A percentile compares a stretch with the other conserved stretches of the same genome.
Conservation (phyloP, 2,888 invertebrate genomes). For the Chirona hameri region DNA sequence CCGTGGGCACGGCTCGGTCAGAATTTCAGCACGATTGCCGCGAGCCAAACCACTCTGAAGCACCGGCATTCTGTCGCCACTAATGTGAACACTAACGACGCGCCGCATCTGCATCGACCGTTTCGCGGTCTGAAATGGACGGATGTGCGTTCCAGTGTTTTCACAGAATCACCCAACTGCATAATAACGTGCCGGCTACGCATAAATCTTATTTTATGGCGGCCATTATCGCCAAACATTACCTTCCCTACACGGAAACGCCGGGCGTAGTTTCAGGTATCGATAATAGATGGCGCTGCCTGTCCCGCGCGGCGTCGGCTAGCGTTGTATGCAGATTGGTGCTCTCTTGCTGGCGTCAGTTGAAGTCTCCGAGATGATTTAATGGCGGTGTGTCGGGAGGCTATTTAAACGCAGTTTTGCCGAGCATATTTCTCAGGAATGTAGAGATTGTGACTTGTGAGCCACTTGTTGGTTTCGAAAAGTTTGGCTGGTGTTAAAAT, state of each 20-base stretch:
- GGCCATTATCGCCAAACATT: constrained; percentile 11
- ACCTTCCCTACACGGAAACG: neutral
- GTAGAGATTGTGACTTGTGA: neutral
- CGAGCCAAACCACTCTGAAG: neutral
- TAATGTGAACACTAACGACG: neutral
- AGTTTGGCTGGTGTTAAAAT: too few relatives aligned
- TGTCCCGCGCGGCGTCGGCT: neutral
- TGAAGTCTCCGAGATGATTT: neutral
- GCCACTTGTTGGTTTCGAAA: too few relatives aligned
- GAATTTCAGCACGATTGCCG: neutral
- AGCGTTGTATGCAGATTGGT: neutral
- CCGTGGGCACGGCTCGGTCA: too few relatives aligned
- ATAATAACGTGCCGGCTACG: neutral
- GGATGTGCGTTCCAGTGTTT: constrained; percentile 23
- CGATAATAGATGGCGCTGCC: neutral
- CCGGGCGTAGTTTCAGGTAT: neutral
- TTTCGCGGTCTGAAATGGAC: neutral
- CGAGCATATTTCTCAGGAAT: neutral
- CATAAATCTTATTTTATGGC: neutral
- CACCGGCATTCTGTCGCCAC: neutral
- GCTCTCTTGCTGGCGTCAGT: neutral
- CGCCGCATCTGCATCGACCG: neutral
- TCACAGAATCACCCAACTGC: neutral
- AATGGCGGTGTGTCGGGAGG: neutral
- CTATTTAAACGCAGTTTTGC: neutral